A percentile compares a stretch with the other conserved stretches of the same genome.
Evolutionary conservation across 2,797 vertebrate genomes (phyloP).

Genomic region (Molothrus ater): DNA sequence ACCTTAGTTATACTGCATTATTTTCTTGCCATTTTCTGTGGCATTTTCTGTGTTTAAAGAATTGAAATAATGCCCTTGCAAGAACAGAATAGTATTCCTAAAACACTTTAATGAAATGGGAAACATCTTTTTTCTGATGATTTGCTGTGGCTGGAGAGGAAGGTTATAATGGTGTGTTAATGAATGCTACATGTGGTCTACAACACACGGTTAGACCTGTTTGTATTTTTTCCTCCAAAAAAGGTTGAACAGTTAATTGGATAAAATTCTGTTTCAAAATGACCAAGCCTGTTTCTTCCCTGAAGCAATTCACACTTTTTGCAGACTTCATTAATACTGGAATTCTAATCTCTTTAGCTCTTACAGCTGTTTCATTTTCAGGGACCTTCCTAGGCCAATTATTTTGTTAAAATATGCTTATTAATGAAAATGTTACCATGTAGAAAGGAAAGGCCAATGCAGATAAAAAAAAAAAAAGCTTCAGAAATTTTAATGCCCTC

Average conservation of each 20-base stretch:
- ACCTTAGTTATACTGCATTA: neutral
- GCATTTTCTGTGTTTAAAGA: neutral
- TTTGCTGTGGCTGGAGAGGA: neutral
- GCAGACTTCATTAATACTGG: conserved; percentile 37
- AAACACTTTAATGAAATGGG: neutral
- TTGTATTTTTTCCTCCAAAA: neutral
- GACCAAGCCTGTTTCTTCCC: neutral
- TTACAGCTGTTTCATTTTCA: conserved; percentile 51
- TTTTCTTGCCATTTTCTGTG: neutral
- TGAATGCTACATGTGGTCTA: neutral
- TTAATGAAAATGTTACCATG: conserved; percentile 51
- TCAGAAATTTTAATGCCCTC: neutral
- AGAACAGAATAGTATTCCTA: neutral
- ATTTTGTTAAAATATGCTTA: conserved; percentile 42
- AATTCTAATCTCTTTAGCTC: conserved; percentile 56
- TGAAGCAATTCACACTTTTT: conserved; percentile 10
- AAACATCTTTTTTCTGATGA: neutral
- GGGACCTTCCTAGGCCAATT: conserved; percentile 28
- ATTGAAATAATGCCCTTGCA: neutral
- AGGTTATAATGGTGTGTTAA: neutral
- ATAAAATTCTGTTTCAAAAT: conserved; percentile 19
- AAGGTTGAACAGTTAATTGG: neutral
- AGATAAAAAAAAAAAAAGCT: neutral
- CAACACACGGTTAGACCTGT: neutral
- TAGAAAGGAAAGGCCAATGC: conserved; percentile 26